Evolutionary conservation across 2,113 vertebrate genomes (phyloP).

Genomic region (Heterocephalus glaber): DNA sequence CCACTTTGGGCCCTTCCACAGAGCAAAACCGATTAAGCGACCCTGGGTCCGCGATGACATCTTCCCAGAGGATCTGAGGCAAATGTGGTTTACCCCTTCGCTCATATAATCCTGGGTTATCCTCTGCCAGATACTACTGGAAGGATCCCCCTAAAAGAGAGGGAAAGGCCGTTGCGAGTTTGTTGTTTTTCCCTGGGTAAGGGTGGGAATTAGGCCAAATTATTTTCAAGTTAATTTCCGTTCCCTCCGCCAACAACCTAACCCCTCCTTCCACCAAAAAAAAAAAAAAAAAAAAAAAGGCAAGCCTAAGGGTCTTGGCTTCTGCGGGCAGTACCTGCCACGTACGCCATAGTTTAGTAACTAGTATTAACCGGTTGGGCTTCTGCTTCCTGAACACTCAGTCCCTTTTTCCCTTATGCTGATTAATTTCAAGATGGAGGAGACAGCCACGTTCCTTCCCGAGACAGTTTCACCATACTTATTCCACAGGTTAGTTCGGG

Average conservation of each 20-base stretch:
- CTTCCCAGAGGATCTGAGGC: slow-evolving; percentile 39
- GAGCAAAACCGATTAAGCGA: slow-evolving; percentile 50
- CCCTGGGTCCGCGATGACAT: slow-evolving; percentile 66
- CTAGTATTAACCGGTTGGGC: slow-evolving; percentile 83
- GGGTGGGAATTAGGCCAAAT: slow-evolving; percentile 63
- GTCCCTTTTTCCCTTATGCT: slow-evolving; percentile 67
- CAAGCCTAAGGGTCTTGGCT: slow-evolving; percentile 68
- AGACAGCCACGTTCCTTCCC: slow-evolving; percentile 79
- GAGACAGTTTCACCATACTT: slow-evolving; percentile 78
- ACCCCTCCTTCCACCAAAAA: slow-evolving; percentile 12
- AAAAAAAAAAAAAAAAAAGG: neutral
- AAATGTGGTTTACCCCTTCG: slow-evolving; percentile 47
- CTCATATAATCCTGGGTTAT: slow-evolving; percentile 14
- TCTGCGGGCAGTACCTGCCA: slow-evolving; percentile 80
- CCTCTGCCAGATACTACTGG: neutral
- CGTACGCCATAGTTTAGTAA: slow-evolving; percentile 78
- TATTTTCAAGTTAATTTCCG: slow-evolving; percentile 72
- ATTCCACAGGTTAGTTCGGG: slow-evolving; percentile 80
- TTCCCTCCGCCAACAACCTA: neutral
- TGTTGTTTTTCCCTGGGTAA: slow-evolving; percentile 46
- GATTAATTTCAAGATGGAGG: slow-evolving; percentile 80
- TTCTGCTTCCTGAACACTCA: slow-evolving; percentile 81
- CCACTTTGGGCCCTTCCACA: slow-evolving; percentile 32
- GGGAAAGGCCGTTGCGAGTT: slow-evolving; percentile 54
- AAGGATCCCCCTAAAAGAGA: slow-evolving; percentile 6